Evolutionary conservation across 2,797 vertebrate genomes (phyloP), one percentile per base, ranked within the genome.

Genomic region (Halcyon smyrnensis): DNA sequence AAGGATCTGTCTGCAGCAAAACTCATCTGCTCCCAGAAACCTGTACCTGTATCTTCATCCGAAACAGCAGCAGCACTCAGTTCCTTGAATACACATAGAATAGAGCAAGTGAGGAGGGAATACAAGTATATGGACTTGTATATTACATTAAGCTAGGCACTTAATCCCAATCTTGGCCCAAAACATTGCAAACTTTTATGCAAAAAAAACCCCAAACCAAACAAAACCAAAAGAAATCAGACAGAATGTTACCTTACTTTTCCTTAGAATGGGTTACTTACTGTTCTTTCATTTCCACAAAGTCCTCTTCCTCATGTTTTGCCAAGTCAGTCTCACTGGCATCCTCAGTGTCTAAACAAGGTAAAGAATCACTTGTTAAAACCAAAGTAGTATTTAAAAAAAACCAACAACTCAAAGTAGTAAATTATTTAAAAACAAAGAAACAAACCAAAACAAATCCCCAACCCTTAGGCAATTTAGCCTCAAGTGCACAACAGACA

Each of bases 251-350:
- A 9, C 4, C 3, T 68, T 57, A 23, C 3, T 84, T 64, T 19
- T n/a, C 1, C 79, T 24, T 64, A 17, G 21, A 84, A 65, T 0
- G 7, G 13, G 11, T 39, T 94, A 99, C 99, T 99, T 96, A 99
- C 99, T 99, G 99, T 89, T 99, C 99, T 97, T 99, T 99, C 98
- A 99, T 99, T 98, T 99, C 99, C 64, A 99, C 99, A 71, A 99
- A 99, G 96, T 99, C 99, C 82, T 99, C 99, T 67, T 99, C 99
- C 36, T 99, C 99, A 0, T 99, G 99, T 95, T 99, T 99, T 70
- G 99, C 99, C 90, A 99, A 97, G 94, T 99, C 99, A 6, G 99
- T 99, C 97, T 99, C 99, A 84, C 99, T 99, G 92, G 99, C 99
- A 98, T 99, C 99, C 97, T 99, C 99, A 1, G 99, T 99, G 96